Evolutionary conservation across 2,797 vertebrate species (phyloP).

Genomic region (Phaenicophaeus curvirostris): DNA sequence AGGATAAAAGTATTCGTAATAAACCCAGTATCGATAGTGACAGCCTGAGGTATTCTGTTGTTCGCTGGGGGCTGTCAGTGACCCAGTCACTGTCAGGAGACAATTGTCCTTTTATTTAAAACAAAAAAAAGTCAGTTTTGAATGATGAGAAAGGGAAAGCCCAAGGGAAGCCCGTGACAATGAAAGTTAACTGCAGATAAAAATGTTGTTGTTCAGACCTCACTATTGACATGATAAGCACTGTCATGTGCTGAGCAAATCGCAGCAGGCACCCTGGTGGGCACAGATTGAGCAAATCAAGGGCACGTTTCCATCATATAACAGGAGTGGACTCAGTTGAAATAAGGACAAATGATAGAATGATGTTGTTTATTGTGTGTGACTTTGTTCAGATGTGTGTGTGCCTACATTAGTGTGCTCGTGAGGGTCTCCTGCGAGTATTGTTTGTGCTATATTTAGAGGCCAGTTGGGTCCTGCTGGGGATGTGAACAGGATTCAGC

Average conservation of each 20-base stretch:
- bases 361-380: not conserved
- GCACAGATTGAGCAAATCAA: not conserved
- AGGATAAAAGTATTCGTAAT: not conserved
- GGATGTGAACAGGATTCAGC: not conserved
- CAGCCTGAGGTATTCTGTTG: not conserved
- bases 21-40: not conserved
- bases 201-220: slow-evolving; percentile 21
- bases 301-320: not conserved
- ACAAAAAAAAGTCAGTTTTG: slow-evolving; percentile 17
- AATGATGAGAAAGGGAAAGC: slow-evolving; percentile 28
- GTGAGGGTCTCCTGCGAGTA: accelerated
- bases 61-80: not conserved
- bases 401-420: not conserved
- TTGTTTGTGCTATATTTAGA: not conserved
- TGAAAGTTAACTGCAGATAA: slow-evolving; percentile 46
- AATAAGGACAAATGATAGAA: not conserved
- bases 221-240: not conserved
- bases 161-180: slow-evolving; percentile 25
- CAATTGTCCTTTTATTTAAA: slow-evolving; percentile 24
- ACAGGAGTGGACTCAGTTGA: not conserved
- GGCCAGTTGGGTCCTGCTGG: not conserved
- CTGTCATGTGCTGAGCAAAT: slow-evolving; percentile 15
- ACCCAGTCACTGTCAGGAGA: not conserved
- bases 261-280: not conserved
- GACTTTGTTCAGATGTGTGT: not conserved